A percentile compares a stretch with the other conserved stretches of the same genome.
Conservation (phyloP, 1,140 invertebrate species). For the Littorina saxatilis region DNA sequence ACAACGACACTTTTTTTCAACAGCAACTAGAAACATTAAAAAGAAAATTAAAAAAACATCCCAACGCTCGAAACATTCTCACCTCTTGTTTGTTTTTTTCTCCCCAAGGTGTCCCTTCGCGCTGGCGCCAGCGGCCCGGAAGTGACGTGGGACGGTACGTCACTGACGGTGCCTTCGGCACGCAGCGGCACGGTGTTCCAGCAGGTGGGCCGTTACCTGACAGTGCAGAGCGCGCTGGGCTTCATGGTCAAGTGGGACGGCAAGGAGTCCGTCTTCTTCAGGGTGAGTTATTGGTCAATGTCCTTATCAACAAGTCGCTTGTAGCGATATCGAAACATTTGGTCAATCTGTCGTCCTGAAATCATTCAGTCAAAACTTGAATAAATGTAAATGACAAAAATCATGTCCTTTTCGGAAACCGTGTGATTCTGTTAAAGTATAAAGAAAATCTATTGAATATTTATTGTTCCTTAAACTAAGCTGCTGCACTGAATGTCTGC, state of each 20-base stretch:
- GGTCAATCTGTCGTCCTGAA: no score
- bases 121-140: background rate
- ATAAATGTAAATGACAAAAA: background rate
- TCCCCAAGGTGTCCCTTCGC: background rate
- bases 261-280: slow-evolving; percentile 66
- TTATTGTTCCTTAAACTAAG: slow-evolving; percentile 52
- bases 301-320: no score
- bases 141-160: slow-evolving; percentile 33
- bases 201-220: slow-evolving; percentile 82
- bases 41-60: no score
- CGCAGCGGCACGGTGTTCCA: slow-evolving; percentile 83
- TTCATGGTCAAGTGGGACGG: slow-evolving; percentile 85
- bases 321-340: no score
- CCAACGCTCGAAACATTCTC: no score
- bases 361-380: no score
- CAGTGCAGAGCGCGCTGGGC: slow-evolving; percentile 83
- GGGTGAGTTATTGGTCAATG: no score
- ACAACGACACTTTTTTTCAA: no score
- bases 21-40: no score
- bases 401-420: no score
- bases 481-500: no score
- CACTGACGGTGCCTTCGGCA: slow-evolving; percentile 63
- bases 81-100: background rate
- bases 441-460: slow-evolving; percentile 50
- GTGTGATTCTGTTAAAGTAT: no score